phyloP scores from a whole-genome alignment of 1,140 invertebrate genomes.

The Pemphigus obesinymphae region DNA sequence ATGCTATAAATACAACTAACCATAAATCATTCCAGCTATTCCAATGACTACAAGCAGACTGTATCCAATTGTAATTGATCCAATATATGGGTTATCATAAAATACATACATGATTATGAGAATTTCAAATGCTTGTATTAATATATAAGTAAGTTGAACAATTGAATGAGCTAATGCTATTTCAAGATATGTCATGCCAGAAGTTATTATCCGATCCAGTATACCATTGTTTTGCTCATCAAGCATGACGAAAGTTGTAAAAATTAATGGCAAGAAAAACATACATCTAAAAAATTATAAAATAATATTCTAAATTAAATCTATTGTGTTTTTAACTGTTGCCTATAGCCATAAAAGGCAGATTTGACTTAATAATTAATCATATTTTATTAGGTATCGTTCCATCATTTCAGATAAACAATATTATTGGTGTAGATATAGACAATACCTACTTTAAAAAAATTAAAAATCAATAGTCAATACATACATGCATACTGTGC shows the following conservation, averaged over 20 bases:
- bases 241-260: slow-evolving; percentile 27
- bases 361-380: too few relatives aligned
- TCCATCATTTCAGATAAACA: too few relatives aligned
- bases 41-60: slow-evolving; percentile 43
- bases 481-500: slow-evolving; percentile 82
- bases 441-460: too few relatives aligned
- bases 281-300: slow-evolving; percentile 19
- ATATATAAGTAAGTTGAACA: slow-evolving; percentile 43
- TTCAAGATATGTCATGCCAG: slow-evolving; percentile 45
- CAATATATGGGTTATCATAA: slow-evolving; percentile 43
- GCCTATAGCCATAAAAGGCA: too few relatives aligned
- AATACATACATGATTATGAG: slow-evolving; percentile 42
- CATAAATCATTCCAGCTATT: slow-evolving; percentile 44
- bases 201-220: slow-evolving; percentile 19
- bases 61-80: slow-evolving; percentile 37
- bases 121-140: slow-evolving; percentile 43
- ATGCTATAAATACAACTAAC: slow-evolving; percentile 10
- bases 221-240: slow-evolving; percentile 22
- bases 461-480: too few relatives aligned
- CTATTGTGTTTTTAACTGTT: too few relatives aligned
- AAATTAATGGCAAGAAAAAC: slow-evolving; percentile 38
- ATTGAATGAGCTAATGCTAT: slow-evolving; percentile 44
- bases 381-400: too few relatives aligned
- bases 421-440: too few relatives aligned
- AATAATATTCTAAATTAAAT: background rate